These are phyloP conservation scores for Euspilapteryx auroguttella DNA, from an alignment of 2,888 invertebrate genomes.

Conservation along the genomic window DNA sequence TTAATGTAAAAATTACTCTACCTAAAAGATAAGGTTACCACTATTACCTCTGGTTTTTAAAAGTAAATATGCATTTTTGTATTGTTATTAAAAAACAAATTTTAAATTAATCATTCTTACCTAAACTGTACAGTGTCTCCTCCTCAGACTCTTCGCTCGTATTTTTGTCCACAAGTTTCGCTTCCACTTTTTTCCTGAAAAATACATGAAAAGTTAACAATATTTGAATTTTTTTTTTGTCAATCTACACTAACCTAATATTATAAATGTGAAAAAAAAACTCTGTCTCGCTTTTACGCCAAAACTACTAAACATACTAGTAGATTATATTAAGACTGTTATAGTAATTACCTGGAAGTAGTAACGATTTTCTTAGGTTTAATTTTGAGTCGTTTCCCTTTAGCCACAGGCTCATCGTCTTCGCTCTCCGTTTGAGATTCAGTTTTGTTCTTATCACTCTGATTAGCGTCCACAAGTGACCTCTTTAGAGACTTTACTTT, in stretches of 20 bases:
- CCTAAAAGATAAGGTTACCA: no score
- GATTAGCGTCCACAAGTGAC: constrained; percentile 27
- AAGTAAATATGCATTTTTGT: no score
- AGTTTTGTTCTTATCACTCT: constrained; percentile 42
- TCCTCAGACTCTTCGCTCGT: constrained; percentile 56
- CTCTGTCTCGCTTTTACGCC: no score
- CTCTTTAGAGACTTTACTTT: constrained; percentile 35
- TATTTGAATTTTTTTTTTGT: constrained; percentile 1
- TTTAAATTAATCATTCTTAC: no score
- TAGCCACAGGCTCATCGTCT: constrained; percentile 33
- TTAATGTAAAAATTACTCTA: no score
- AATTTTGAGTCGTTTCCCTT: constrained; percentile 45
- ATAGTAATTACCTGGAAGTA: constrained; percentile 38
- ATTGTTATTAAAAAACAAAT: no score
- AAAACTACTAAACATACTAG: no score
- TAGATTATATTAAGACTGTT: no score
- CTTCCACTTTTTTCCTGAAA: constrained; percentile 60
- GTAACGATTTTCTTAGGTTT: constrained; percentile 48
- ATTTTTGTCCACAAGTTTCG: constrained; percentile 49
- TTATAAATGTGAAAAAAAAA: no score
- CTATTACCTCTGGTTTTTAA: no score
- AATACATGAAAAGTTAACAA: constrained; percentile 2
- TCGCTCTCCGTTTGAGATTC: constrained; percentile 54
- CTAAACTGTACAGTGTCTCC: constrained; percentile 45
- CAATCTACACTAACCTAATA: background rate